A percentile compares a stretch with the other conserved stretches of the same genome.
These are phyloP conservation scores for Drosophila lutescens DNA, from an alignment of 2,888 invertebrate species.

Conservation along the genomic window DNA sequence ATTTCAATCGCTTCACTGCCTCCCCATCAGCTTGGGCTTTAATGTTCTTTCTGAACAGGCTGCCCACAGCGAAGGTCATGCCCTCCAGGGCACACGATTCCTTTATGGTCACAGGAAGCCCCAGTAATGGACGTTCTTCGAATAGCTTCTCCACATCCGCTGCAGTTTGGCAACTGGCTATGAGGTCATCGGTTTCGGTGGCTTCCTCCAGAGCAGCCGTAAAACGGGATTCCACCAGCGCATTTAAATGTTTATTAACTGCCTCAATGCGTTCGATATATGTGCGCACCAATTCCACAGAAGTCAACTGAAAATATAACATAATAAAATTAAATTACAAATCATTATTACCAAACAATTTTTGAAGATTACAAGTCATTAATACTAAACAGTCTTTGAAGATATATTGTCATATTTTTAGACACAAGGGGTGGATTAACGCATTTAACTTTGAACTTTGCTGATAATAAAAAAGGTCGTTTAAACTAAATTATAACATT, in stretches of 20 bases:
- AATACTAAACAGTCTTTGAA: background rate
- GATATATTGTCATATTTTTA: background rate
- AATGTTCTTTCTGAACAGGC: conserved; percentile 84
- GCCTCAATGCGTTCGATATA: conserved; percentile 88
- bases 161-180: conserved; percentile 54
- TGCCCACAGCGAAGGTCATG: conserved; percentile 89
- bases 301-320: conserved; percentile 85
- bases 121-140: conserved; percentile 88
- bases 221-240: conserved; percentile 88
- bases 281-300: conserved; percentile 86
- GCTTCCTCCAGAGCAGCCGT: conserved; percentile 88
- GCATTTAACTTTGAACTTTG: background rate
- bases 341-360: background rate
- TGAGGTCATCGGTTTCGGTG: conserved; percentile 85
- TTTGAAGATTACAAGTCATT: background rate
- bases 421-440: background rate
- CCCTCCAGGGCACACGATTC: conserved; percentile 89
- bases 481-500: background rate
- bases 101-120: conserved; percentile 93
- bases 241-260: conserved; percentile 89
- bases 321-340: background rate
- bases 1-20: conserved; percentile 87
- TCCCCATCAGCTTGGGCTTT: conserved; percentile 89
- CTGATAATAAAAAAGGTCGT: conserved; percentile 1
- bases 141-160: conserved; percentile 61